phyloP scores from a whole-genome alignment of 2,888 invertebrate species.

The Masnerella sp. region DNA sequence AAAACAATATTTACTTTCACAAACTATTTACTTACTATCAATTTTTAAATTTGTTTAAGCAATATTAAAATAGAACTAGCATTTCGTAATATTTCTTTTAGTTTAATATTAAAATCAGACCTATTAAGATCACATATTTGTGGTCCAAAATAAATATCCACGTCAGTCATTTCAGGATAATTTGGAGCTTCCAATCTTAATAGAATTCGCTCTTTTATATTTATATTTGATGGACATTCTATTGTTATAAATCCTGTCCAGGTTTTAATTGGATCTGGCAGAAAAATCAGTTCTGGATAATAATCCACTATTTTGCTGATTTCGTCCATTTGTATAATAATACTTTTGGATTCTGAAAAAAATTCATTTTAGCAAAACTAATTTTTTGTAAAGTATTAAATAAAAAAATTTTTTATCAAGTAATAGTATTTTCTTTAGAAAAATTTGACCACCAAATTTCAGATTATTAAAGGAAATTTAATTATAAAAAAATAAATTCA shows the following conservation, averaged over 20 bases:
- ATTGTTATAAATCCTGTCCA: conserved; percentile 71
- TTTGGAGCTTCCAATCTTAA: conserved; percentile 68
- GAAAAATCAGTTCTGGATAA: conserved; percentile 70
- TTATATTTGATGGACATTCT: conserved; percentile 43
- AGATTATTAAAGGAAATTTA: too few relatives aligned
- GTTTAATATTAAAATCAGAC: conserved; percentile 61
- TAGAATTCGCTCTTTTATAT: conserved; percentile 63
- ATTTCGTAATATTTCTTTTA: conserved; percentile 61
- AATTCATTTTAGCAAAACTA: too few relatives aligned
- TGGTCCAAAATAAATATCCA: conserved; percentile 66
- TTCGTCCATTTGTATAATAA: too few relatives aligned
- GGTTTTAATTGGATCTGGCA: conserved; percentile 66
- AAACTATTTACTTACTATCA: too few relatives aligned
- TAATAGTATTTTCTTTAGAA: too few relatives aligned
- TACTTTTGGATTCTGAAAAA: too few relatives aligned
- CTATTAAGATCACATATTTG: conserved; percentile 64
- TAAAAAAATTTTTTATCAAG: too few relatives aligned
- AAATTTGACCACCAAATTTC: too few relatives aligned
- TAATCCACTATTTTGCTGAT: conserved; percentile 65
- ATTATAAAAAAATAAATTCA: too few relatives aligned
- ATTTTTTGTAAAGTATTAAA: too few relatives aligned
- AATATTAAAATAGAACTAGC: conserved; percentile 66
- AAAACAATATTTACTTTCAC: too few relatives aligned
- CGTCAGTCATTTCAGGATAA: conserved; percentile 69
- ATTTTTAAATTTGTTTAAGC: conserved; percentile 66